phyloP scores from a whole-genome alignment of 2,888 invertebrate genomes.

The Osmoderma eremita region DNA sequence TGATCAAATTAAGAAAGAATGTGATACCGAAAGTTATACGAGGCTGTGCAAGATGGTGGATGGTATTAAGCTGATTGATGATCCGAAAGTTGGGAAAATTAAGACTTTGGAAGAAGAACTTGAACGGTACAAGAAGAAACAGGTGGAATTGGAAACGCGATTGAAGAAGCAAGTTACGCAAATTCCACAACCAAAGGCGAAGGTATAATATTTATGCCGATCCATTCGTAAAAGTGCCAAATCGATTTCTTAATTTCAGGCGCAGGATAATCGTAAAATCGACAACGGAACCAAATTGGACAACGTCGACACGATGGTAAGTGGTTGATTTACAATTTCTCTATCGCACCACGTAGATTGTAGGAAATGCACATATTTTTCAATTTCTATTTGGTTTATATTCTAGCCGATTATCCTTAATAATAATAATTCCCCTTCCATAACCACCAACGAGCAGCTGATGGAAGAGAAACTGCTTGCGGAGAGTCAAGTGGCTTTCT shows the following conservation, averaged over 20 bases:
- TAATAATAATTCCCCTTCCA: conserved; percentile 35
- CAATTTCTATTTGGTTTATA: background rate
- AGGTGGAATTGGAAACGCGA: conserved; percentile 46
- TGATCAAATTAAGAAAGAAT: conserved; percentile 42
- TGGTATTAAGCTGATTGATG: conserved; percentile 42
- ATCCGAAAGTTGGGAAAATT: conserved; percentile 44
- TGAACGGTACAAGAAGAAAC: conserved; percentile 41
- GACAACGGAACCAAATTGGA: conserved; percentile 24
- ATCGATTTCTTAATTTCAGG: conserved; percentile 25
- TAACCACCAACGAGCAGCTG: conserved; percentile 56
- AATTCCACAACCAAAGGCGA: conserved; percentile 38
- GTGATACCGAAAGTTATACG: conserved; percentile 46
- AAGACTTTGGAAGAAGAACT: conserved; percentile 47
- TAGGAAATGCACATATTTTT: background rate
- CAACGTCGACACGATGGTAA: conserved; percentile 15
- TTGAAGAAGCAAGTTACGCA: conserved; percentile 46
- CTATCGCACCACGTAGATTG: background rate
- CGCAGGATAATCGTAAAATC: conserved; percentile 19
- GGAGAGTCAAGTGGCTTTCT: conserved; percentile 84
- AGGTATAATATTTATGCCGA: conserved; percentile 8
- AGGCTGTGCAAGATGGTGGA: conserved; percentile 48
- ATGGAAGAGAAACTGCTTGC: conserved; percentile 72
- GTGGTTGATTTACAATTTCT: background rate
- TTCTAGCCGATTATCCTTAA: conserved; percentile 42
- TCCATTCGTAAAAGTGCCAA: conserved; percentile 13